phyloP scores from a whole-genome alignment of 1,140 invertebrate species.

The Nymphalis io region DNA sequence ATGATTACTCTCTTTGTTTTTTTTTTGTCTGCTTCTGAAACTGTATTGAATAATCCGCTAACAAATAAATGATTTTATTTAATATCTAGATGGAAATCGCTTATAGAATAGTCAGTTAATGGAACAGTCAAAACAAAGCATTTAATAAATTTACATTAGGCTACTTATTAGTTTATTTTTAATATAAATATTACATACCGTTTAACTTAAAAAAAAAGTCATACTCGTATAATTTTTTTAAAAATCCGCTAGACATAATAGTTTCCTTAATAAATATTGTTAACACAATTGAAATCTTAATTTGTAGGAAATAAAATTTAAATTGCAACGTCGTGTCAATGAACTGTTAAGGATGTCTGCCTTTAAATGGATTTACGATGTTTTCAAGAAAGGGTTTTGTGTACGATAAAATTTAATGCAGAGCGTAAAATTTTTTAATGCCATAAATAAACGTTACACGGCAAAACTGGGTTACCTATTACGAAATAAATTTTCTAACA shows the following conservation, averaged over 20 bases:
- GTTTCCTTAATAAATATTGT: not conserved
- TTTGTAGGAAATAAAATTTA: not conserved
- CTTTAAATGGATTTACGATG: slow-evolving; percentile 6
- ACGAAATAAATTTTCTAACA: not conserved
- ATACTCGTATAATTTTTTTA: too few relatives aligned
- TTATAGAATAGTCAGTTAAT: too few relatives aligned
- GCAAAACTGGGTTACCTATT: not conserved
- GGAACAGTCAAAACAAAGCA: too few relatives aligned
- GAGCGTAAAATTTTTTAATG: slow-evolving; percentile 1
- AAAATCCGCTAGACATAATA: too few relatives aligned
- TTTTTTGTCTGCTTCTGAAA: too few relatives aligned
- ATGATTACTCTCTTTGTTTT: not conserved
- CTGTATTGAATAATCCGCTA: too few relatives aligned
- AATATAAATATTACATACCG: too few relatives aligned
- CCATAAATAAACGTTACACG: not conserved
- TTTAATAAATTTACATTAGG: too few relatives aligned
- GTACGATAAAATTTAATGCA: slow-evolving; percentile 3
- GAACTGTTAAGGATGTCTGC: not conserved
- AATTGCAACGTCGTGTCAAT: not conserved
- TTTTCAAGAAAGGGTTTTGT: not conserved
- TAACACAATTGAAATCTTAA: not conserved
- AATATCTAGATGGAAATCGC: too few relatives aligned
- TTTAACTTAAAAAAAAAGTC: too few relatives aligned
- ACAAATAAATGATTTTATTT: too few relatives aligned
- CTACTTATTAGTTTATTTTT: too few relatives aligned